These are phyloP conservation scores for Crossocerus cetratus DNA, from an alignment of 2,888 invertebrate species.

Conservation along the genomic window DNA sequence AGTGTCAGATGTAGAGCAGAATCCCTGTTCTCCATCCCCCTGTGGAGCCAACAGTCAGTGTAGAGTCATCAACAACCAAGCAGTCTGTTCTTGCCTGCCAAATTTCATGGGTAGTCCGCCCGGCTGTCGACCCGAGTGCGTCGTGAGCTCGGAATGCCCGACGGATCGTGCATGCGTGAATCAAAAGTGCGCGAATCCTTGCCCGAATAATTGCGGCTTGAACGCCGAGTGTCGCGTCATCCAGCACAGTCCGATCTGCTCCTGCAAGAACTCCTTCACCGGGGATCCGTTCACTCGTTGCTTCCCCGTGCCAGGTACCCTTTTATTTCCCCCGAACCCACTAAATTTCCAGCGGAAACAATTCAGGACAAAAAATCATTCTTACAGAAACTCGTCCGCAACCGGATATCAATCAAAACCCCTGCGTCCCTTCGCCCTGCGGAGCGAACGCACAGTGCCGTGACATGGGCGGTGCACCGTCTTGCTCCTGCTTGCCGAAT, in stretches of 20 bases:
- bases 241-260: conserved; percentile 87
- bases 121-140: conserved; percentile 87
- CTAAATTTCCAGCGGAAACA: background rate
- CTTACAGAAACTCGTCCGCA: conserved; percentile 80
- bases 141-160: conserved; percentile 85
- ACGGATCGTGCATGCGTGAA: conserved; percentile 87
- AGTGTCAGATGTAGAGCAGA: conserved; percentile 62
- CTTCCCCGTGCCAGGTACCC: conserved; percentile 72
- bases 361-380: conserved; percentile 59
- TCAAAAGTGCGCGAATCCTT: conserved; percentile 88
- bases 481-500: conserved; percentile 85
- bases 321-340: background rate
- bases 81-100: conserved; percentile 82
- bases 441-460: conserved; percentile 85
- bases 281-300: conserved; percentile 76
- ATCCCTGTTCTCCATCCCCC: conserved; percentile 84
- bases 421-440: conserved; percentile 85
- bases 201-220: conserved; percentile 86
- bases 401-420: conserved; percentile 83
- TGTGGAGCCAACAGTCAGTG: conserved; percentile 87
- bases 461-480: conserved; percentile 83
- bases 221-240: conserved; percentile 86
- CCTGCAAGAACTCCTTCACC: conserved; percentile 74
- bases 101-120: conserved; percentile 85
- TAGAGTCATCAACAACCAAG: conserved; percentile 81